These are phyloP conservation scores for Falco novaeseelandiae DNA, from an alignment of 2,797 vertebrate species.

Conservation along the genomic window DNA sequence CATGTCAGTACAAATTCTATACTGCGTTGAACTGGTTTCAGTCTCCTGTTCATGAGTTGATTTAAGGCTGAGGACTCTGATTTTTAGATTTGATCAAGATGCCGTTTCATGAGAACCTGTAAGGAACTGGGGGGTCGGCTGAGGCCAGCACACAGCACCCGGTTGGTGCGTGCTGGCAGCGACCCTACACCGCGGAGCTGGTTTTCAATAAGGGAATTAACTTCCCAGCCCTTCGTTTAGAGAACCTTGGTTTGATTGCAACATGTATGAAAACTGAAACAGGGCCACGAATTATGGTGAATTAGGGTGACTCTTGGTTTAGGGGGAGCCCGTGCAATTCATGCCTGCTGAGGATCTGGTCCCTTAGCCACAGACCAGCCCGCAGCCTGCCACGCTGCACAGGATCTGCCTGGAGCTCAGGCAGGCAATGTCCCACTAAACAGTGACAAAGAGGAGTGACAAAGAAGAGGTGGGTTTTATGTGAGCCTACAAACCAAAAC, in stretches of 20 bases:
- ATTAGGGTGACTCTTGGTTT: not conserved
- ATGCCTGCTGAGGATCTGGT: not conserved
- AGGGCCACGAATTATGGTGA: not conserved
- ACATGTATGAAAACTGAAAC: not conserved
- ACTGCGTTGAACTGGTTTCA: not conserved
- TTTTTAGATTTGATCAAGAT: not conserved
- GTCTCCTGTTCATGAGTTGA: constrained; percentile 5
- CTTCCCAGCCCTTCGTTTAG: not conserved
- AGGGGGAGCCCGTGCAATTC: not conserved
- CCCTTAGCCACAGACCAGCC: not conserved
- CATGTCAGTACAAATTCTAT: constrained; percentile 17
- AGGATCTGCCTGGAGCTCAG: not conserved
- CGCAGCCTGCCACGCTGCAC: fast-evolving
- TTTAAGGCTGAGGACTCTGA: not conserved
- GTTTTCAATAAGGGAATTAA: not conserved
- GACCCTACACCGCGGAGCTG: not conserved
- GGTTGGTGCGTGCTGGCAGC: not conserved
- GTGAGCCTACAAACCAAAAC: not conserved
- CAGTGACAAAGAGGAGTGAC: not conserved
- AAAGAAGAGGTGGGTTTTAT: not conserved
- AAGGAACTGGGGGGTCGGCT: not conserved
- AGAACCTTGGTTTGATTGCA: not conserved
- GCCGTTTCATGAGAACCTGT: not conserved
- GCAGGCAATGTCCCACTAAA: not conserved
- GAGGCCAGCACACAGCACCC: not conserved